These are phyloP conservation scores for Rafetus swinhoei DNA, from an alignment of 2,113 vertebrate genomes.

Conservation along the genomic window DNA sequence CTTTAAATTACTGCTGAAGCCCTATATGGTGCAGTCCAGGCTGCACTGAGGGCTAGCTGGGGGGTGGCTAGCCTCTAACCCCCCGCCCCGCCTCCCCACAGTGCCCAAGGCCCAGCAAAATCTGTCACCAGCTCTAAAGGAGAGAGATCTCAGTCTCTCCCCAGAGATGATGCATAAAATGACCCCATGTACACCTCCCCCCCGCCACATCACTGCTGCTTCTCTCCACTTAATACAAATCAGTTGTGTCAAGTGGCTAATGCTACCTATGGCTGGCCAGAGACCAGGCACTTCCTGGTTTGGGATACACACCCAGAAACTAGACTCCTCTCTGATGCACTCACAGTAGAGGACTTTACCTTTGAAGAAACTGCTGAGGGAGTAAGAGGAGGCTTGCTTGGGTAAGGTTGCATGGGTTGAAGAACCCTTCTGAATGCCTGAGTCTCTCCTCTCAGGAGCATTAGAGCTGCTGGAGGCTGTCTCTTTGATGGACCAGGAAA, in stretches of 20 bases:
- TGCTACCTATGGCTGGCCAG: background rate
- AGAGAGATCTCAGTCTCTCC: rapidly evolving
- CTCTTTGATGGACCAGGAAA: constrained; percentile 95
- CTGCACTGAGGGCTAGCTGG: too few relatives aligned
- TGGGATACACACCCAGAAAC: background rate
- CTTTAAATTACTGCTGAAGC: too few relatives aligned
- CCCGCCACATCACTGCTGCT: background rate
- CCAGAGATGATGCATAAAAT: background rate
- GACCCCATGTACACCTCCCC: too few relatives aligned
- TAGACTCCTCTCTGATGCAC: rapidly evolving
- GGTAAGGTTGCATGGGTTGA: constrained; percentile 76
- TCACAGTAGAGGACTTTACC: constrained; percentile 73
- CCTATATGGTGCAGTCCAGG: too few relatives aligned
- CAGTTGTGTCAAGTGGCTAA: background rate
- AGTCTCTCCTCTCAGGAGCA: constrained; percentile 75
- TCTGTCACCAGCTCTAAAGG: too few relatives aligned
- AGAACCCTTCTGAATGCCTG: constrained; percentile 80
- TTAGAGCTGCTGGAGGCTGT: constrained; percentile 82
- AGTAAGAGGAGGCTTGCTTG: constrained; percentile 88
- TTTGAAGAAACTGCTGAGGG: constrained; percentile 93
- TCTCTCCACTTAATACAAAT: background rate
- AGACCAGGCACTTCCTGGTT: background rate
- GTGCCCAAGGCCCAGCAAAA: too few relatives aligned
- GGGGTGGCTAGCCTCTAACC: too few relatives aligned
- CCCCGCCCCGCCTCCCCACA: too few relatives aligned